Evolutionary conservation across 1,140 invertebrate species (phyloP).

Genomic region (Solenopsis invicta): DNA sequence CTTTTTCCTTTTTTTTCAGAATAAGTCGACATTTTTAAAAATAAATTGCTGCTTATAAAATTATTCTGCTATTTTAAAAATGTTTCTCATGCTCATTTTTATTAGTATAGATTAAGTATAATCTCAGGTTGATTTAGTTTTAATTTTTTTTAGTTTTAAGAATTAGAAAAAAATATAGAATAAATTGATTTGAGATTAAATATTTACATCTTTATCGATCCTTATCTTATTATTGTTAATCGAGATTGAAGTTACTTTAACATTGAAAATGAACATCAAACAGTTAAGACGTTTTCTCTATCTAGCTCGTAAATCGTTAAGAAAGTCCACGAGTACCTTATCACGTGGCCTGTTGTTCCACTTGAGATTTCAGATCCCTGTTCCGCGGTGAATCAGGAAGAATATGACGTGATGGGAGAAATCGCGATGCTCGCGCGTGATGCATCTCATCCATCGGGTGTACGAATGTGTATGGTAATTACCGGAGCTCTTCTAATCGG

Average conservation of each 20-base stretch:
- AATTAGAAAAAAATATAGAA: too few relatives aligned
- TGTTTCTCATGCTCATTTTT: too few relatives aligned
- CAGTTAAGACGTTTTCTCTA: not conserved
- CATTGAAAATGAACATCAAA: not conserved
- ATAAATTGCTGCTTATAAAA: not conserved
- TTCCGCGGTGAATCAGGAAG: slow-evolving; percentile 19
- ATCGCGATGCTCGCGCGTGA: slow-evolving; percentile 72
- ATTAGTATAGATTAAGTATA: too few relatives aligned
- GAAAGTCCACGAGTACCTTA: slow-evolving; percentile 1
- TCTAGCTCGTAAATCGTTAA: not conserved
- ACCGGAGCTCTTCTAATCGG: slow-evolving; percentile 79
- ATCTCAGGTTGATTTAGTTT: too few relatives aligned
- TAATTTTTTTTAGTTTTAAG: too few relatives aligned
- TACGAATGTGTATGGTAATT: slow-evolving; percentile 81
- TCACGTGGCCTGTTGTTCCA: not conserved
- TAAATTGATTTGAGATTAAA: too few relatives aligned
- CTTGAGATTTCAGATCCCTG: slow-evolving; percentile 16
- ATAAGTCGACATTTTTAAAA: not conserved
- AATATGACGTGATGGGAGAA: slow-evolving; percentile 30
- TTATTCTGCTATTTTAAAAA: not conserved
- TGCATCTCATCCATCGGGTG: slow-evolving; percentile 50
- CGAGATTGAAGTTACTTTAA: too few relatives aligned
- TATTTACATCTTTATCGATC: too few relatives aligned
- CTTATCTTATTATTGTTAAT: too few relatives aligned
- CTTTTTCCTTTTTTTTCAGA: not conserved